phyloP scores from a whole-genome alignment of 2,888 invertebrate genomes.

The Agapostemon virescens region DNA sequence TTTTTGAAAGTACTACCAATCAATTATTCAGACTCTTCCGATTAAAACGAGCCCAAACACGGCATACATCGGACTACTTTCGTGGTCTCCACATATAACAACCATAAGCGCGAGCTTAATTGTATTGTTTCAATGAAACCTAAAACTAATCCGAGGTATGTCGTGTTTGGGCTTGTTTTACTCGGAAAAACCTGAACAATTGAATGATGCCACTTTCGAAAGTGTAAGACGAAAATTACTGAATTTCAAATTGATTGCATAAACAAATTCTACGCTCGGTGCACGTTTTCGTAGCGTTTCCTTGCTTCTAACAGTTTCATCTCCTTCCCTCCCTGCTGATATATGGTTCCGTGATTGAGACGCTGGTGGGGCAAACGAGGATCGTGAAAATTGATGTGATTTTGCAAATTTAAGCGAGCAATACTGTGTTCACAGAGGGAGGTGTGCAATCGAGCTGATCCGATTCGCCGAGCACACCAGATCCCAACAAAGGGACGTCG shows the following conservation, averaged over 20 bases:
- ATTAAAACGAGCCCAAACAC: background rate
- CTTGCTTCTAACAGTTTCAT: background rate
- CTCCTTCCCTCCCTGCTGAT: no score
- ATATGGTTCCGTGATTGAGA: background rate
- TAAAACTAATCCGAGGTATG: background rate
- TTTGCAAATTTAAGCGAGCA: background rate
- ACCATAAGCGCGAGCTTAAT: background rate
- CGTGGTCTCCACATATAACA: background rate
- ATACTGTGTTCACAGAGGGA: background rate
- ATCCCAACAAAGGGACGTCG: conserved; percentile 28
- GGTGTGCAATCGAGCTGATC: conserved; percentile 31
- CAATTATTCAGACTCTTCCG: background rate
- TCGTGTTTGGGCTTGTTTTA: background rate
- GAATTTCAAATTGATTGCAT: background rate
- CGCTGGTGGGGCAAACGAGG: background rate
- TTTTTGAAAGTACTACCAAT: background rate
- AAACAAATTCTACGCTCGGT: background rate
- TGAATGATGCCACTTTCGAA: background rate
- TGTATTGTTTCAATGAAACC: background rate
- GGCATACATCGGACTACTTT: background rate
- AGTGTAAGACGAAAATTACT: background rate
- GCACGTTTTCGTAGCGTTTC: background rate
- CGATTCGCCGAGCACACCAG: conserved; percentile 30
- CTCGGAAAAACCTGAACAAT: background rate
- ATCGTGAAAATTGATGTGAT: background rate